A percentile compares a stretch with the other conserved stretches of the same genome.
phyloP scores from a whole-genome alignment of 1,140 invertebrate species.

The Zaprionus ornatus region DNA sequence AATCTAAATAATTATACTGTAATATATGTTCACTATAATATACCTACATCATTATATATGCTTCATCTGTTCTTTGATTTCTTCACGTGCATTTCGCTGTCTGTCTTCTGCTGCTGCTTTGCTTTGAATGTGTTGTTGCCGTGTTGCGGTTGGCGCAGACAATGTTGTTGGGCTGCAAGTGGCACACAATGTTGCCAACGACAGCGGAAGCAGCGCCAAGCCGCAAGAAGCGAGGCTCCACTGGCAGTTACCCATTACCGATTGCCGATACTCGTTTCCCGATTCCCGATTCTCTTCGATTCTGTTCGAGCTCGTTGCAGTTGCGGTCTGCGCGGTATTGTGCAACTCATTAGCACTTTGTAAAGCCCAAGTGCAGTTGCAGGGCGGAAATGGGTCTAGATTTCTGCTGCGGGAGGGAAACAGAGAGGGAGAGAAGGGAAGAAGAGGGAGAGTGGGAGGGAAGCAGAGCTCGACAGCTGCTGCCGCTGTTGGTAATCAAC shows the following conservation, averaged over 20 bases:
- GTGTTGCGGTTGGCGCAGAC: neutral
- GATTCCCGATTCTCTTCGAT: neutral
- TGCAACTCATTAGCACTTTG: conserved; percentile 81
- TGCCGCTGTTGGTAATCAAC: conserved; percentile 60
- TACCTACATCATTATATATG: too few species aligned
- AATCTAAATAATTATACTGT: too few species aligned
- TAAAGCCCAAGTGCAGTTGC: conserved; percentile 61
- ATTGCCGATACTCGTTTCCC: neutral
- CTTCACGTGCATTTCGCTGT: neutral
- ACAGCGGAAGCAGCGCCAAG: conserved; percentile 62
- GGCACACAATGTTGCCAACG: conserved; percentile 64
- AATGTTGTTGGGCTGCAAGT: neutral
- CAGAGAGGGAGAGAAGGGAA: neutral
- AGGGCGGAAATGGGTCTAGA: conserved; percentile 45
- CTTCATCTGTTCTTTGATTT: neutral
- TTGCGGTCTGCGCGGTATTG: conserved; percentile 39
- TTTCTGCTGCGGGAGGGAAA: conserved; percentile 20
- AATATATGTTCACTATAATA: too few species aligned
- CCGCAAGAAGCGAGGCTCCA: neutral
- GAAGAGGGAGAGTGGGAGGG: neutral
- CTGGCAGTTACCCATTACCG: neutral
- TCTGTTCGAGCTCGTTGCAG: neutral
- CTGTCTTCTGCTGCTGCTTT: neutral
- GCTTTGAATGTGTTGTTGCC: neutral
- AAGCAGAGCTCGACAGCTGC: neutral